Conservation (phyloP, 2,113 vertebrate species). For the Caranx melampygus region DNA sequence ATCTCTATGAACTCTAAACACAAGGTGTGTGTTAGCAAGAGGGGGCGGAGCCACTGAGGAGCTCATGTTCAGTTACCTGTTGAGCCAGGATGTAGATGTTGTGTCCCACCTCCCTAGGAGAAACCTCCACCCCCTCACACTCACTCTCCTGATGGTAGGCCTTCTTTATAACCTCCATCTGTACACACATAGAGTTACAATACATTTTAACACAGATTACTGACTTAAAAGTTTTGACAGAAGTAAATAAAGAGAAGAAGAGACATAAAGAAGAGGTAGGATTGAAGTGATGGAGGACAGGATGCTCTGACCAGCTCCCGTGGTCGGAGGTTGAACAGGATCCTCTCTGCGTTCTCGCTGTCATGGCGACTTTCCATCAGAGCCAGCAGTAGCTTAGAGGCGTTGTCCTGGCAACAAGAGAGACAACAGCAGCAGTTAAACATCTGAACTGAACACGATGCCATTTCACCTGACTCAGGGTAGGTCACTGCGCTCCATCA, state of each 20-base stretch:
- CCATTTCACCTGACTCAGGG: too few species aligned
- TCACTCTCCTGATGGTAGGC: slow-evolving; percentile 94
- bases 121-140: slow-evolving; percentile 89
- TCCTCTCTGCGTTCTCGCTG: slow-evolving; percentile 95
- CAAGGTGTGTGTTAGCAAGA: too few species aligned
- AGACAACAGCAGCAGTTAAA: neutral
- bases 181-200: slow-evolving; percentile 21
- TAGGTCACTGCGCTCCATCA: too few species aligned
- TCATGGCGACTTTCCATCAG: slow-evolving; percentile 98
- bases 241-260: neutral
- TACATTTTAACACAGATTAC: neutral
- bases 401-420: slow-evolving; percentile 89
- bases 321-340: slow-evolving; percentile 95
- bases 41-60: neutral
- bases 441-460: neutral
- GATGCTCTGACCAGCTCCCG: slow-evolving; percentile 90
- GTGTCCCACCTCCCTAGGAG: slow-evolving; percentile 94
- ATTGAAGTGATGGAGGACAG: neutral
- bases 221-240: neutral
- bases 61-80: slow-evolving; percentile 85
- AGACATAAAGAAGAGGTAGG: neutral
- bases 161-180: slow-evolving; percentile 98
- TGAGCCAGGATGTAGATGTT: slow-evolving; percentile 98
- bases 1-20: too few species aligned
- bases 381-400: slow-evolving; percentile 95